These are phyloP conservation scores for Scophthalmus maximus DNA, from an alignment of 2,113 vertebrate species.

Conservation along the genomic window DNA sequence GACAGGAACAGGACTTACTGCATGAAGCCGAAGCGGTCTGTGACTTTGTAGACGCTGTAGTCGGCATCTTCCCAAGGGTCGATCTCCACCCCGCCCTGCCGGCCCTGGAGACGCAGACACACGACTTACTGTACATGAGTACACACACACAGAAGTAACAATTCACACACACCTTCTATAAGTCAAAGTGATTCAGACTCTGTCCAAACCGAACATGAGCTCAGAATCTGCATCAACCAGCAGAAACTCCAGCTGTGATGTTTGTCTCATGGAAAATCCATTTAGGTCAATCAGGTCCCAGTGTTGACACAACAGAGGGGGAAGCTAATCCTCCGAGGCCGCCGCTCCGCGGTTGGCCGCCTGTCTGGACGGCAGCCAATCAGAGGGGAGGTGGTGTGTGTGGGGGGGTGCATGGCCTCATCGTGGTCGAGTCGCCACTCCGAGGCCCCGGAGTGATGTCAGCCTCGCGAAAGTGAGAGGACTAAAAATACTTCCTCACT, in stretches of 20 bases:
- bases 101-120: conserved; percentile 77
- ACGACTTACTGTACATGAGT: neutral
- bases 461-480: conserved; percentile 34
- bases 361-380: conserved; percentile 46
- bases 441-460: conserved; percentile 31
- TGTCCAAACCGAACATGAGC: neutral
- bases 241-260: conserved; percentile 1
- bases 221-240: conserved; percentile 12
- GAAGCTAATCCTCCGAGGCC: conserved; percentile 41
- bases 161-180: too few relatives aligned
- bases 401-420: neutral
- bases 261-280: conserved; percentile 44
- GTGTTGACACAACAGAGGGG: conserved; percentile 50
- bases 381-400: neutral
- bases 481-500: conserved; percentile 56
- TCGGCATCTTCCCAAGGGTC: conserved; percentile 90
- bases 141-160: conserved; percentile 9
- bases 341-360: conserved; percentile 33
- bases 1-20: conserved; percentile 79
- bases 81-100: conserved; percentile 84
- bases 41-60: conserved; percentile 87
- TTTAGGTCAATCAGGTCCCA: conserved; percentile 19
- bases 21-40: conserved; percentile 89
- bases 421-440: neutral
- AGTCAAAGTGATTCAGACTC: too few relatives aligned